Conservation (phyloP, 2,888 invertebrate genomes). For the Galerucella calmariensis region DNA sequence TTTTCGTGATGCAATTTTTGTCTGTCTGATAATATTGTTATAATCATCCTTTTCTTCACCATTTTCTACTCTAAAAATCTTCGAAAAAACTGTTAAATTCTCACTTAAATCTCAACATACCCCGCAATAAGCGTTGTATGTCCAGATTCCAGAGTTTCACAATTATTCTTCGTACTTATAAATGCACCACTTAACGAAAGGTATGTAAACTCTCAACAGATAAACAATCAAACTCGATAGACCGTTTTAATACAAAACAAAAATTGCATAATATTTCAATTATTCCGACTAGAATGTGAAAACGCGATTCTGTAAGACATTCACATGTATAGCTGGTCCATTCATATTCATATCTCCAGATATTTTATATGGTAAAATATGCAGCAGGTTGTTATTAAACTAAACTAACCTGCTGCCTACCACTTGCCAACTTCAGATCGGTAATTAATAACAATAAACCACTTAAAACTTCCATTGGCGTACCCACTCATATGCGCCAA, state of each 20-base stretch:
- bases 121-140: too few relatives aligned
- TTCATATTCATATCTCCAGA: conserved; percentile 45
- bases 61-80: too few relatives aligned
- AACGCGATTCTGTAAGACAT: conserved; percentile 27
- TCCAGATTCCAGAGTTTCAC: too few relatives aligned
- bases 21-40: too few relatives aligned
- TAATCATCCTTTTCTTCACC: too few relatives aligned
- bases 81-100: too few relatives aligned
- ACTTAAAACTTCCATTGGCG: conserved; percentile 23
- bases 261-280: conserved; percentile 34
- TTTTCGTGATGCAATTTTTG: too few relatives aligned
- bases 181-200: conserved; percentile 17
- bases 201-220: conserved; percentile 5
- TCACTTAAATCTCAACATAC: too few relatives aligned
- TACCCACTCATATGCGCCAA: background rate
- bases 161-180: background rate
- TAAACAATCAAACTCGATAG: conserved; percentile 9
- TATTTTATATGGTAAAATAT: conserved; percentile 50
- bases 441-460: conserved; percentile 42
- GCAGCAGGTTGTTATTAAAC: conserved; percentile 49
- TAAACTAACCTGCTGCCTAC: conserved; percentile 41
- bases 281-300: conserved; percentile 28
- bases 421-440: conserved; percentile 27
- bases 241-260: conserved; percentile 10
- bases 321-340: conserved; percentile 26